These are phyloP conservation scores for Vulpes lagopus DNA, from an alignment of 2,113 vertebrate species.

Conservation along the genomic window DNA sequence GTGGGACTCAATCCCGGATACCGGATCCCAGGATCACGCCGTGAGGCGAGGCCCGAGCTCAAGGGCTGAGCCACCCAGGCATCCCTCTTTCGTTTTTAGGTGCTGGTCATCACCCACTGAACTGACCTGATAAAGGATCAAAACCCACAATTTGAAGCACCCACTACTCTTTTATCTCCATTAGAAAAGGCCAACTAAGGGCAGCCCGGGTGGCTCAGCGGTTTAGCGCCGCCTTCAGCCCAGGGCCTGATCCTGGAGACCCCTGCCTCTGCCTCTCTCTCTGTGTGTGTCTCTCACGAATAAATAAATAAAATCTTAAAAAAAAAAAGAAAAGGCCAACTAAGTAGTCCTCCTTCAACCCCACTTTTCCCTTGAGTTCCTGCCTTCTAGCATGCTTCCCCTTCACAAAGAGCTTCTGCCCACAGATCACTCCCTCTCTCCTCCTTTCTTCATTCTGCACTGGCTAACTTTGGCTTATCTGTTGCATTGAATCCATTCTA, in stretches of 20 bases:
- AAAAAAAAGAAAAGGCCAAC: not conserved
- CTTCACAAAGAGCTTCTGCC: not conserved
- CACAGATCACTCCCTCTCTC: not conserved
- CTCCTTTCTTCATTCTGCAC: not conserved
- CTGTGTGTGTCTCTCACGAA: too few relatives aligned
- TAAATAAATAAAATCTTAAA: too few relatives aligned
- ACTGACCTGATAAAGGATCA: not conserved
- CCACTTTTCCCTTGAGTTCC: not conserved
- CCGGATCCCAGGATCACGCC: too few relatives aligned
- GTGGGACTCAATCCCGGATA: too few relatives aligned
- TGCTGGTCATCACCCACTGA: not conserved
- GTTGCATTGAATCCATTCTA: not conserved
- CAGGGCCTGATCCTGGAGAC: too few relatives aligned
- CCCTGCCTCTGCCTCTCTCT: too few relatives aligned
- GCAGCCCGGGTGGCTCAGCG: too few relatives aligned
- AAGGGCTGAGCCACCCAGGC: too few relatives aligned
- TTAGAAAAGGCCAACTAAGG: not conserved
- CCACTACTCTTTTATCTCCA: not conserved
- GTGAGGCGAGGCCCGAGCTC: too few relatives aligned
- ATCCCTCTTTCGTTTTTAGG: not conserved
- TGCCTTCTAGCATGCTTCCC: not conserved
- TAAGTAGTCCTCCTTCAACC: not conserved
- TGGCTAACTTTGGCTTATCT: not conserved
- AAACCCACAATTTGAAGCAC: not conserved
- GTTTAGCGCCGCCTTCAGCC: too few relatives aligned